phyloP scores from a whole-genome alignment of 1,140 invertebrate species.

The Bombus vancouverensis region DNA sequence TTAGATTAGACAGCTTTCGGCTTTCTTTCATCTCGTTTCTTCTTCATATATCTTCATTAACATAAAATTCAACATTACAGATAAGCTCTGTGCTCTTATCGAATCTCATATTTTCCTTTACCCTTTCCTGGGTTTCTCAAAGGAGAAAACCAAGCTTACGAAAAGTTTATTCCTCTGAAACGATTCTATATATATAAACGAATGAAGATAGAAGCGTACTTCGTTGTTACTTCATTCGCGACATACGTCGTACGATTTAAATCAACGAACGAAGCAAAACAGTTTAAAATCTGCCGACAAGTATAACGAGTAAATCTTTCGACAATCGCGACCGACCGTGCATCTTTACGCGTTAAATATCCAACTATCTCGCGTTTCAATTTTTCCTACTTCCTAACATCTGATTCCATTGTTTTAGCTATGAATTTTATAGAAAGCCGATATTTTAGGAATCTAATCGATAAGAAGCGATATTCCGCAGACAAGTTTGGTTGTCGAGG shows the following conservation, averaged over 20 bases:
- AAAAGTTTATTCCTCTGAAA: not conserved
- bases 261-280: too few species aligned
- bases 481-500: conserved; percentile 45
- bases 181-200: too few species aligned
- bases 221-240: too few species aligned
- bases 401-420: not conserved
- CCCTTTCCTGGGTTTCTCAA: not conserved
- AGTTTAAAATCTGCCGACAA: too few species aligned
- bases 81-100: not conserved
- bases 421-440: too few species aligned
- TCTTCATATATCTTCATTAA: not conserved
- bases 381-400: too few species aligned
- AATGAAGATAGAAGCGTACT: too few species aligned
- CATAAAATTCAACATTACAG: not conserved
- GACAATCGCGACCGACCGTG: too few species aligned
- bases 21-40: not conserved
- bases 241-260: too few species aligned
- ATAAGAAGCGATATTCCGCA: conserved; percentile 2
- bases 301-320: too few species aligned
- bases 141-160: not conserved
- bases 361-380: too few species aligned
- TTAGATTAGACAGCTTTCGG: not conserved
- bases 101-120: not conserved
- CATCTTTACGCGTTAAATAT: too few species aligned
- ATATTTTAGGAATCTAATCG: conserved; percentile 18